Percentiles rank a stretch among this genome's conserved stretches.
These are phyloP conservation scores for Chrysopilus asiliformis DNA, from an alignment of 2,888 invertebrate genomes.

Conservation along the genomic window DNA sequence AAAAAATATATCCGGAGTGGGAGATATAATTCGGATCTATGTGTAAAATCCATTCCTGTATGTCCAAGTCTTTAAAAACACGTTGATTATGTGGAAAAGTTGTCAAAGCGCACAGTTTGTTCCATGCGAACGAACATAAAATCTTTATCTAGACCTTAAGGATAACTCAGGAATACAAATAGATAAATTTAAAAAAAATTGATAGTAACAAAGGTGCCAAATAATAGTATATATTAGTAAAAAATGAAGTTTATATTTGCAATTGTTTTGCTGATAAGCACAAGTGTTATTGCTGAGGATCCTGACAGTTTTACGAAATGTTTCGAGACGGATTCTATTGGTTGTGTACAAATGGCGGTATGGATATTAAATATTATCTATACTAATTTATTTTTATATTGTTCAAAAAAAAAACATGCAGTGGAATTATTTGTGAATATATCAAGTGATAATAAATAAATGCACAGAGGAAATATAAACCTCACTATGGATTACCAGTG, in stretches of 20 bases:
- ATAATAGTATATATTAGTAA: no score
- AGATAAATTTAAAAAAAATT: constrained; percentile 11
- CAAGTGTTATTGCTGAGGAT: constrained; percentile 16
- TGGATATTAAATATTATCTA: constrained; percentile 23
- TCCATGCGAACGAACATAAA: constrained; percentile 37
- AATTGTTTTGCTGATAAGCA: constrained; percentile 26
- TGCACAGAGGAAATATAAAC: neutral
- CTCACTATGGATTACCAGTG: constrained; percentile 13
- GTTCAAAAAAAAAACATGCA: constrained; percentile 9
- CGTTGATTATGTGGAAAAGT: constrained; percentile 34
- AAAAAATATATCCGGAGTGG: constrained; percentile 7
- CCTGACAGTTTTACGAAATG: constrained; percentile 41
- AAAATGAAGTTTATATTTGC: constrained; percentile 32
- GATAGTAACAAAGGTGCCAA: no score
- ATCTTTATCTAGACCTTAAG: constrained; percentile 18
- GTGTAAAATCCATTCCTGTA: constrained; percentile 21
- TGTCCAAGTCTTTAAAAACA: constrained; percentile 36
- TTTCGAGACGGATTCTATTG: constrained; percentile 46
- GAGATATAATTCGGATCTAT: constrained; percentile 11
- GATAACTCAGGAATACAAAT: constrained; percentile 10
- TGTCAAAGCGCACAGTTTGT: constrained; percentile 38
- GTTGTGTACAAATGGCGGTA: constrained; percentile 47
- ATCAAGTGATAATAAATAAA: neutral
- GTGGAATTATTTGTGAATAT: neutral
- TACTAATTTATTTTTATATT: neutral